phyloP scores from a whole-genome alignment of 1,140 invertebrate species.

The Chrysoperla carnea region DNA sequence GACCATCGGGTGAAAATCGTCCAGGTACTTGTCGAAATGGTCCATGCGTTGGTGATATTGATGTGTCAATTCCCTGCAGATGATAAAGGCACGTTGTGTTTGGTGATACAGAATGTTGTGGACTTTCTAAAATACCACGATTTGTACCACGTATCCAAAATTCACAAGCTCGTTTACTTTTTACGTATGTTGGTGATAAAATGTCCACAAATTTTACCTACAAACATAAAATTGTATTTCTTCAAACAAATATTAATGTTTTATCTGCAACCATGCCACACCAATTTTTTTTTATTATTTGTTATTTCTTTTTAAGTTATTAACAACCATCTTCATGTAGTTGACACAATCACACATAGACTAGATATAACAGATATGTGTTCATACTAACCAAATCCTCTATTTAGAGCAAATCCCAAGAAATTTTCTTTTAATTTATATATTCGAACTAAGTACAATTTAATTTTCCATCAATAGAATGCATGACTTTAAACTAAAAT shows the following conservation, averaged over 20 bases:
- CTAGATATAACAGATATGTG: no score
- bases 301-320: no score
- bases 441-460: no score
- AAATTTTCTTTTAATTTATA: no score
- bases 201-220: slow-evolving; percentile 67
- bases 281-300: no score
- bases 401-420: no score
- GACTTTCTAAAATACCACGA: slow-evolving; percentile 59
- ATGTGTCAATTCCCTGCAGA: slow-evolving; percentile 44
- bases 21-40: slow-evolving; percentile 35
- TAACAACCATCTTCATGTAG: no score
- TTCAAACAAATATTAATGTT: slow-evolving; percentile 18
- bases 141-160: slow-evolving; percentile 67
- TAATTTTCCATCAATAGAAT: no score
- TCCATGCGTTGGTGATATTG: slow-evolving; percentile 32
- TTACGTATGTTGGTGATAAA: slow-evolving; percentile 58
- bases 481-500: no score
- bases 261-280: no score
- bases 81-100: slow-evolving; percentile 79
- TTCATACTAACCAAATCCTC: no score
- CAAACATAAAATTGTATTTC: slow-evolving; percentile 8
- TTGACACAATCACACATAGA: no score
- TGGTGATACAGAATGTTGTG: slow-evolving; percentile 61
- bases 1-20: slow-evolving; percentile 34
- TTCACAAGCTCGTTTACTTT: slow-evolving; percentile 66